These are phyloP conservation scores for Sebastes hubbsi DNA, from an alignment of 2,797 vertebrate genomes.

Conservation along the genomic window DNA sequence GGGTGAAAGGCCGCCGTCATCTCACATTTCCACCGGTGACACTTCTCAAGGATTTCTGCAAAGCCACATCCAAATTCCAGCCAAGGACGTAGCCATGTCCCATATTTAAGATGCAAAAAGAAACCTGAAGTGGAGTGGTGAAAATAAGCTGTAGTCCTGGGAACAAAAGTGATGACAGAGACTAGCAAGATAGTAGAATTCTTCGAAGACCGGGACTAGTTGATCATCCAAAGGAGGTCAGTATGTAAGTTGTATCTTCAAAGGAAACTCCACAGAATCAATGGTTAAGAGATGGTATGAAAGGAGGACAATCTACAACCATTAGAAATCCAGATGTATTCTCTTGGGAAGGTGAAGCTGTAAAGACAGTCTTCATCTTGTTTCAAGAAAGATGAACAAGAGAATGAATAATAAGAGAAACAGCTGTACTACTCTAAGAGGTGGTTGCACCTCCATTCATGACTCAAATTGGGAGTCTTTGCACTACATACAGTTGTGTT, in stretches of 20 bases:
- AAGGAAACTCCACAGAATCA: not conserved
- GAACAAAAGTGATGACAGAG: not conserved
- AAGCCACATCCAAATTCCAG: not conserved
- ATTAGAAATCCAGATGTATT: slow-evolving; percentile 4
- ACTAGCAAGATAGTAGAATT: not conserved
- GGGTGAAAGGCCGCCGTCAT: not conserved
- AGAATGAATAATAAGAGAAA: not conserved
- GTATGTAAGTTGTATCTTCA: slow-evolving; percentile 14
- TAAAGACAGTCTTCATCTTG: slow-evolving; percentile 2
- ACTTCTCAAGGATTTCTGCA: slow-evolving; percentile 30
- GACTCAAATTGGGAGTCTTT: slow-evolving; percentile 6
- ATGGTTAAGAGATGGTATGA: not conserved
- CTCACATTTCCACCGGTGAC: not conserved
- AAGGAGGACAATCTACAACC: slow-evolving; percentile 1
- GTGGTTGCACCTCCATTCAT: not conserved
- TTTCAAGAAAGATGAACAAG: slow-evolving; percentile 31
- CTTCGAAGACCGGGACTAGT: not conserved
- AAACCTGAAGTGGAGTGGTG: not conserved
- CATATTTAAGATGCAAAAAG: not conserved
- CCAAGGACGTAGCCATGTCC: not conserved
- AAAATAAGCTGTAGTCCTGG: not conserved
- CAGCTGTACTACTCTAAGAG: not conserved
- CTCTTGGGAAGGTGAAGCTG: not conserved
- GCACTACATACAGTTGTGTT: slow-evolving; percentile 48
- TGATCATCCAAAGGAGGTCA: not conserved